A percentile compares a stretch with the other conserved stretches of the same genome.
These are phyloP conservation scores for Bombus turneri DNA, from an alignment of 1,140 invertebrate species.

Conservation along the genomic window DNA sequence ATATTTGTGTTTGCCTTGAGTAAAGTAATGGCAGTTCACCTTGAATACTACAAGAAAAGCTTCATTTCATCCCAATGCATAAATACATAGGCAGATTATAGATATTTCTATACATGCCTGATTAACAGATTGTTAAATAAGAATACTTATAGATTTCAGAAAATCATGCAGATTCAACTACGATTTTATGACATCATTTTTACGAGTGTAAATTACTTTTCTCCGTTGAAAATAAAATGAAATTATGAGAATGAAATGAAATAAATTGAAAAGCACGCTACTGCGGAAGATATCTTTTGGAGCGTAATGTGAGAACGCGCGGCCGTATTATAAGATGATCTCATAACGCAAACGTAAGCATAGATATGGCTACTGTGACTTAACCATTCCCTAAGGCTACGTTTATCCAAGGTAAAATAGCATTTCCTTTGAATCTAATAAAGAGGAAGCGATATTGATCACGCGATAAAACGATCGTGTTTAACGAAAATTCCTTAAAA, in stretches of 20 bases:
- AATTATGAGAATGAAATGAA: conserved; percentile 3
- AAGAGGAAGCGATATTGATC: conserved; percentile 20
- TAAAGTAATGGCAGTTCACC: conserved; percentile 58
- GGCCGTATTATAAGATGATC: conserved; percentile 55
- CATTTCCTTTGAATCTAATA: conserved; percentile 30
- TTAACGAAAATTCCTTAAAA: not conserved
- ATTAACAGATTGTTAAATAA: conserved; percentile 7
- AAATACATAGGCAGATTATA: conserved; percentile 35
- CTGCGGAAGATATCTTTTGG: conserved; percentile 40
- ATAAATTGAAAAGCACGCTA: not conserved
- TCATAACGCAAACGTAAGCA: conserved; percentile 65
- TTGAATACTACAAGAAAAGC: conserved; percentile 54
- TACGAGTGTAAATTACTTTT: not conserved
- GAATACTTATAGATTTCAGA: not conserved
- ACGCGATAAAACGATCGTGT: not conserved
- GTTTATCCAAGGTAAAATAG: conserved; percentile 43
- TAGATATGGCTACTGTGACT: conserved; percentile 59
- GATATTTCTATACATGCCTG: not conserved
- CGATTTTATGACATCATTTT: not conserved
- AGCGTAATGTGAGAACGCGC: conserved; percentile 50
- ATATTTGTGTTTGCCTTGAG: conserved; percentile 54
- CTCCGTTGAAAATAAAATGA: not conserved
- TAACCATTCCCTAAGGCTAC: conserved; percentile 52
- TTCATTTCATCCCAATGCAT: conserved; percentile 47
- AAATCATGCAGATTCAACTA: not conserved